Evolutionary conservation across 2,888 invertebrate genomes (phyloP), one percentile per base, ranked within the genome.

Genomic region (Phortica okadai): DNA sequence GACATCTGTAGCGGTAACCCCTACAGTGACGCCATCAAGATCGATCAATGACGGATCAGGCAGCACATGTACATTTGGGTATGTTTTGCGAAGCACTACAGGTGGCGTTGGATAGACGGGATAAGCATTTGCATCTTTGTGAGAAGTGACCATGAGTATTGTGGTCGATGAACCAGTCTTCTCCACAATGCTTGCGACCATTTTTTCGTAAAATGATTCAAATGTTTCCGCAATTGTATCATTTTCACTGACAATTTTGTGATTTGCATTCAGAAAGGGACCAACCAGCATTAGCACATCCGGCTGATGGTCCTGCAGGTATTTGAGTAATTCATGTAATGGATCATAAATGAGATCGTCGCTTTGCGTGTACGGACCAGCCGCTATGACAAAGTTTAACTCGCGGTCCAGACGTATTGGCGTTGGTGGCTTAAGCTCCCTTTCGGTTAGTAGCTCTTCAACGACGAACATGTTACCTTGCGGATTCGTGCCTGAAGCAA

Each of bases 31-130:
- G 3, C 97, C 97, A 83, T 95, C 94, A 73, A 98, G 92, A 87
- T 94, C 93, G 5, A 98, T 88, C 21, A 95, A 93, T 83, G 95
- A 94, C 0, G 98, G 98, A 92, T 98, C 98, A 0, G 97, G 94
- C 81, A 96, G 91, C 83, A 95, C 93, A 77, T 94, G 93, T 2
- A 96, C 90, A 90, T 95, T 95, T 8, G 93, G 84, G 85, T 93
- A 93, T 69, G 92, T 92, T 80, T 93, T 92, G 11, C 93, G 92
- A 8, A 93, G 87, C n/a, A 90, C 85, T 86, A 94, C 96, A 1
- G 97, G 94, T 11, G 96, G 95, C 0, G 97, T 97, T 5, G 98
- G 98, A 91, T 95, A 98, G 0, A 97, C 94, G 72, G 94, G 93
- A 80, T 95, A 93, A 84, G 96, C 95, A 91, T 96, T 95, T 0